Evolutionary conservation across 2,113 vertebrate genomes (phyloP).

Genomic region (Malurus cyaneus): DNA sequence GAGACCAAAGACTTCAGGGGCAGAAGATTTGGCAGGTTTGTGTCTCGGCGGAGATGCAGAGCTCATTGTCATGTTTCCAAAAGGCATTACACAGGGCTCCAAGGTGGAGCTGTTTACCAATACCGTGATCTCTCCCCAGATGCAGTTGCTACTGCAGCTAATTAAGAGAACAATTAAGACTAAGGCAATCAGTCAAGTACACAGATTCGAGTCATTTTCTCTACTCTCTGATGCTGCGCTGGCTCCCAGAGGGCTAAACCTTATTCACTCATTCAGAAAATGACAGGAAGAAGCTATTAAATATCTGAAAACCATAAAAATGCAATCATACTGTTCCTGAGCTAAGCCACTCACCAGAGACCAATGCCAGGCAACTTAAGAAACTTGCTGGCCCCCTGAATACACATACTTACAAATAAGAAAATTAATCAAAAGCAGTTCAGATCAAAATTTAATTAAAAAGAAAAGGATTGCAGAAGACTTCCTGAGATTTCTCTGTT

Average conservation of each 20-base stretch:
- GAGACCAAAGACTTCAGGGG: conserved; percentile 60
- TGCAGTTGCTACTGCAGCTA: conserved; percentile 90
- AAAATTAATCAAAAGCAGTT: conserved; percentile 81
- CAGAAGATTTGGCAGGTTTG: conserved; percentile 76
- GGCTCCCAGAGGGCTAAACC: conserved; percentile 79
- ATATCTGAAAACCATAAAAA: conserved; percentile 88
- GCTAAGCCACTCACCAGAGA: conserved; percentile 78
- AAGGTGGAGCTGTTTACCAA: conserved; percentile 86
- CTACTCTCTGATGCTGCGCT: conserved; percentile 69
- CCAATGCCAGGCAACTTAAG: conserved; percentile 74
- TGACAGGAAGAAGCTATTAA: conserved; percentile 85
- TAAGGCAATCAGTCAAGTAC: conserved; percentile 86
- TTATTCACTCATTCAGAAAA: conserved; percentile 87
- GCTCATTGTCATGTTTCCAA: conserved; percentile 81
- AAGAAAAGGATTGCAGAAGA: conserved; percentile 66
- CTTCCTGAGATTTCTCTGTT: conserved; percentile 67
- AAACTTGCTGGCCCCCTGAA: conserved; percentile 74
- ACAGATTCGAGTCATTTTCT: conserved; percentile 80
- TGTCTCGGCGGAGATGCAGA: conserved; percentile 74
- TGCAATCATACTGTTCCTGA: conserved; percentile 80
- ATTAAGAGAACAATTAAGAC: conserved; percentile 99
- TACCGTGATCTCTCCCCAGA: conserved; percentile 86
- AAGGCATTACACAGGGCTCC: conserved; percentile 80
- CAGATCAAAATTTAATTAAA: conserved; percentile 84
- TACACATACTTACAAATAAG: conserved; percentile 79